These are phyloP conservation scores for Lithosia quadra DNA, from an alignment of 2,888 invertebrate species.

Conservation along the genomic window DNA sequence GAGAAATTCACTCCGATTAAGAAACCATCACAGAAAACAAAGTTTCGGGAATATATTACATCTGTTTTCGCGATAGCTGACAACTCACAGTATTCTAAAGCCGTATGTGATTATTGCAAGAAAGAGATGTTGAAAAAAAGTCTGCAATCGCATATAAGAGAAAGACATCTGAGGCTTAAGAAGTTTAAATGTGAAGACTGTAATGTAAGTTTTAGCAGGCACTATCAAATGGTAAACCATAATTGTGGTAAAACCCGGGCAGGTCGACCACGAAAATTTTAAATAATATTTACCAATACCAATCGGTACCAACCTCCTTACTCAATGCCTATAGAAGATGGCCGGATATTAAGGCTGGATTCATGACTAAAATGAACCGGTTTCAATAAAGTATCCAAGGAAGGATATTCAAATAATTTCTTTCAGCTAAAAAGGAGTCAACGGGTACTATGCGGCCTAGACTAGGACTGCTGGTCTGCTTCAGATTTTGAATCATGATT, in stretches of 20 bases:
- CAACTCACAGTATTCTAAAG: constrained; percentile 66
- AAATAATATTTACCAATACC: no score
- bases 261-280: background rate
- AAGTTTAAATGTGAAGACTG: constrained; percentile 66
- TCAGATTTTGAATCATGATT: no score
- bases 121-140: constrained; percentile 80
- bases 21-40: constrained; percentile 24
- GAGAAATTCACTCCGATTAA: constrained; percentile 26
- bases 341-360: no score
- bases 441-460: no score
- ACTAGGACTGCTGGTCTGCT: no score
- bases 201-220: constrained; percentile 58
- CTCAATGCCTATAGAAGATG: no score
- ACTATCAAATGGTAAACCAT: constrained; percentile 69
- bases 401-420: no score
- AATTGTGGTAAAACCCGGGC: constrained; percentile 55
- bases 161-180: constrained; percentile 68
- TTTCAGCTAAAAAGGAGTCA: no score
- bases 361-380: background rate
- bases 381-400: no score
- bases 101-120: constrained; percentile 73
- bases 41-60: constrained; percentile 51
- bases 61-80: constrained; percentile 59
- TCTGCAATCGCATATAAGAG: constrained; percentile 68
- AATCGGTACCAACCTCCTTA: no score